These are phyloP conservation scores for Euura saliciscinereae DNA, from an alignment of 1,140 invertebrate species.

Conservation along the genomic window DNA sequence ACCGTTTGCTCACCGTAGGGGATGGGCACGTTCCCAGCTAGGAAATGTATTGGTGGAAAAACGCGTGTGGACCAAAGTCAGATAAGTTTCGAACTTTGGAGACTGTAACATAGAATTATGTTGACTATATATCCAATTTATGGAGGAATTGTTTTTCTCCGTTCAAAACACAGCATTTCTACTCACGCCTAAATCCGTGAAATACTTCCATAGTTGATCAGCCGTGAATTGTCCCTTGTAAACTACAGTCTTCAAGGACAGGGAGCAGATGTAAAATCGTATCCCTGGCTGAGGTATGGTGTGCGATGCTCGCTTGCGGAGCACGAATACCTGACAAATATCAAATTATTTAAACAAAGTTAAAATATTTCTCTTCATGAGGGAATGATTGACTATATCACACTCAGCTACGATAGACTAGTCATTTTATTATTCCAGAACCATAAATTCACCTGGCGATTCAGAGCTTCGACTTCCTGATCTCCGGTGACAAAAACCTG, in stretches of 20 bases:
- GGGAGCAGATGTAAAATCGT: constrained; percentile 95
- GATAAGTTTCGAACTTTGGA: constrained; percentile 89
- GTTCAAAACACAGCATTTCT: too few relatives aligned
- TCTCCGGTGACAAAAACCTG: constrained; percentile 88
- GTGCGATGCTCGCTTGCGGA: constrained; percentile 93
- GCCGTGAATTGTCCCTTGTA: constrained; percentile 99
- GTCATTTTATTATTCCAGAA: not conserved
- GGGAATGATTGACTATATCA: too few relatives aligned
- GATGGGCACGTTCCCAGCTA: constrained; percentile 98
- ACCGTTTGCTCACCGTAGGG: constrained; percentile 76
- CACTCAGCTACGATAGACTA: too few relatives aligned
- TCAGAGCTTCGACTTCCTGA: constrained; percentile 66
- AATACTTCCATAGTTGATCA: constrained; percentile 90
- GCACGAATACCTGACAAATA: constrained; percentile 79
- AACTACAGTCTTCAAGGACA: constrained; percentile 88
- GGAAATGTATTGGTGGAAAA: constrained; percentile 99
- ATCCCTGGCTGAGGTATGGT: constrained; percentile 80
- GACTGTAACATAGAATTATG: constrained; percentile 49
- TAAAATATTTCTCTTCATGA: not conserved
- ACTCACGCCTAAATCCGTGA: constrained; percentile 68
- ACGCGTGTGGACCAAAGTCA: constrained; percentile 94
- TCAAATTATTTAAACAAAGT: not conserved
- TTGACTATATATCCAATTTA: not conserved
- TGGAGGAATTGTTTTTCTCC: not conserved
- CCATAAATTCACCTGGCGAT: constrained; percentile 63